Evolutionary conservation across 2,113 vertebrate genomes (phyloP).

Genomic region (Illadopsis cleaveri): DNA sequence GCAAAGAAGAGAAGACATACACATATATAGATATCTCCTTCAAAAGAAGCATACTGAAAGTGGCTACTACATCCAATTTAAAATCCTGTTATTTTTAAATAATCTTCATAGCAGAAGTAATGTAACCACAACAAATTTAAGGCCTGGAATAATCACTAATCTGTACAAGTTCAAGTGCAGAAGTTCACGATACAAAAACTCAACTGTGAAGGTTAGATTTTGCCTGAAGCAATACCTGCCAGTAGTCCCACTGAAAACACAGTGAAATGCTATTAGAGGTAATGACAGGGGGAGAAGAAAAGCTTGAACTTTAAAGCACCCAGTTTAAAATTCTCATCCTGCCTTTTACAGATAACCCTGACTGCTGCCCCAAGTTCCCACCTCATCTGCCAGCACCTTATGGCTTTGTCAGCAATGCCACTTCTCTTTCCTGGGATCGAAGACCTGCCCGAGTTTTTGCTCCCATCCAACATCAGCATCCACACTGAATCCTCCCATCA

Average conservation of each 20-base stretch:
- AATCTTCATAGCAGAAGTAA: background rate
- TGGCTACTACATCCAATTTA: background rate
- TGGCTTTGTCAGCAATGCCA: accelerated
- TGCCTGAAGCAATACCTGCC: background rate
- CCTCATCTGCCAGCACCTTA: background rate
- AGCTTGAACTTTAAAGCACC: background rate
- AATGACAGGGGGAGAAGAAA: background rate
- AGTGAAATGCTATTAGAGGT: background rate
- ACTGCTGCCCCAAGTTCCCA: background rate
- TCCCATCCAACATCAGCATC: background rate
- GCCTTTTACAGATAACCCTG: background rate
- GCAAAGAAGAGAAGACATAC: background rate
- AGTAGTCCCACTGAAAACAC: background rate
- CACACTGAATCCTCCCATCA: background rate
- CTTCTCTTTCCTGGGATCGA: accelerated
- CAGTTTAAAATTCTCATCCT: background rate
- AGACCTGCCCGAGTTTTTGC: background rate
- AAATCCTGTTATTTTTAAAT: constrained; percentile 2
- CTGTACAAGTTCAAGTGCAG: background rate
- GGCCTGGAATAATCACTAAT: background rate
- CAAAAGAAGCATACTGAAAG: background rate
- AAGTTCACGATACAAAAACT: background rate
- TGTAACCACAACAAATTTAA: background rate
- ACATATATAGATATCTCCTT: background rate
- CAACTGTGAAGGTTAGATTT: background rate